These are phyloP conservation scores for Brachymystax lenok DNA, from an alignment of 2,797 vertebrate genomes.

Conservation along the genomic window DNA sequence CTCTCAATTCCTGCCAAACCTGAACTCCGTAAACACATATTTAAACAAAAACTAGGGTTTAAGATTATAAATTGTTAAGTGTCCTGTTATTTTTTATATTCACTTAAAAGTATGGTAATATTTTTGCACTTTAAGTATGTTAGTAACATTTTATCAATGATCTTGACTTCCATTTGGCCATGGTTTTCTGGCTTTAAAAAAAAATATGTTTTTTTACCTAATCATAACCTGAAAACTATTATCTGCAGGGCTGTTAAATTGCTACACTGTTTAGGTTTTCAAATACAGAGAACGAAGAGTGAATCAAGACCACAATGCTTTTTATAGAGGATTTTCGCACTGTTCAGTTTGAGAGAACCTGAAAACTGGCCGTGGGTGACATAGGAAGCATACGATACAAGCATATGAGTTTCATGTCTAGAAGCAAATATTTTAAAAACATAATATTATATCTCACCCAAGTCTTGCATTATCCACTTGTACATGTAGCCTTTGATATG, in stretches of 20 bases:
- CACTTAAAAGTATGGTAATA: no score
- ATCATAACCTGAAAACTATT: no score
- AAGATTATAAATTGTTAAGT: no score
- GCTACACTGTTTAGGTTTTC: neutral
- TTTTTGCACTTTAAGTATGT: no score
- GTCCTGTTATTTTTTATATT: no score
- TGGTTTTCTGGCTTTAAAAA: no score
- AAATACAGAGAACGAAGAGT: neutral
- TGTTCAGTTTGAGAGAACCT: neutral
- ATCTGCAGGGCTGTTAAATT: neutral
- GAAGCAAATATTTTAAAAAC: neutral
- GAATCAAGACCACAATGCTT: neutral
- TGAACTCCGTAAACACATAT: neutral
- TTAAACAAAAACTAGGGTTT: neutral
- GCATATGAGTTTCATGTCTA: neutral
- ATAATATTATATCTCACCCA: slow-evolving; percentile 62
- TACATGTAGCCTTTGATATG: slow-evolving; percentile 88
- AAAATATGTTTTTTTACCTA: no score
- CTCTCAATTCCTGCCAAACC: neutral
- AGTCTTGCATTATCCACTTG: slow-evolving; percentile 86
- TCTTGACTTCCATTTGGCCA: no score
- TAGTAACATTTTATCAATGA: no score
- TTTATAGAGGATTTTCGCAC: neutral
- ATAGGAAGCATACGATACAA: neutral
- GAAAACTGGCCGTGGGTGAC: no score